Conservation (phyloP, 2,113 vertebrate genomes). For the Sarotherodon lohbergeri region DNA sequence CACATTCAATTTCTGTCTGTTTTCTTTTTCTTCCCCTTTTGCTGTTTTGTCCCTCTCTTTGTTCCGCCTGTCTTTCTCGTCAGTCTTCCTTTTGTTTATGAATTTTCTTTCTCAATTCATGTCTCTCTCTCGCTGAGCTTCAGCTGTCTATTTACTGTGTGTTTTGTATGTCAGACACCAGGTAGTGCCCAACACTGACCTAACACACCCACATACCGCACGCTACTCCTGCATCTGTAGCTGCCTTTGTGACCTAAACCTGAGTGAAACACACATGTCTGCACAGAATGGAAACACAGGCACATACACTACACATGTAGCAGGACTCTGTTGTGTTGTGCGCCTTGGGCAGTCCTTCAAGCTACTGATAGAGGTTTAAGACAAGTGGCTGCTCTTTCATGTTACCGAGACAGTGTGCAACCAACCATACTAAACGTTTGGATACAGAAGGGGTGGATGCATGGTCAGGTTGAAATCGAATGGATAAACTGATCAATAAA, state of each 20-base stretch:
- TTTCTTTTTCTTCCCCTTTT: conserved; percentile 4
- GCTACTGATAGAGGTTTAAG: conserved; percentile 40
- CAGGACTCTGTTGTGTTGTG: neutral
- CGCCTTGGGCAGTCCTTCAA: conserved; percentile 37
- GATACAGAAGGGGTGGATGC: neutral
- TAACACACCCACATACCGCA: neutral
- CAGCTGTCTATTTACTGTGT: neutral
- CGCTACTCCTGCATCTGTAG: neutral
- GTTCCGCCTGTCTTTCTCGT: neutral
- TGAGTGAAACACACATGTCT: neutral
- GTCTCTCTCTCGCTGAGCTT: neutral
- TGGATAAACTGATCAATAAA: neutral
- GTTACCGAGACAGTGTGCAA: conserved; percentile 1
- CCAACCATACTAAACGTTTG: conserved; percentile 22
- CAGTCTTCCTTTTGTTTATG: neutral
- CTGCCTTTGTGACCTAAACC: neutral
- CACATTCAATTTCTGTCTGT: conserved; percentile 43
- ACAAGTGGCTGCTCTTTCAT: conserved; percentile 15
- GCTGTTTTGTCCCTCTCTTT: conserved; percentile 2
- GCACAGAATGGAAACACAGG: neutral
- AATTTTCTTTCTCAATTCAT: neutral
- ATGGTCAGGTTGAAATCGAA: neutral
- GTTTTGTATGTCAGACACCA: neutral
- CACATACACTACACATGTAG: neutral
- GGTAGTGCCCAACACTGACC: neutral